Percentiles rank a stretch among this genome's conserved stretches.
phyloP scores from a whole-genome alignment of 2,113 vertebrate genomes.

The Bathybates hornii region DNA sequence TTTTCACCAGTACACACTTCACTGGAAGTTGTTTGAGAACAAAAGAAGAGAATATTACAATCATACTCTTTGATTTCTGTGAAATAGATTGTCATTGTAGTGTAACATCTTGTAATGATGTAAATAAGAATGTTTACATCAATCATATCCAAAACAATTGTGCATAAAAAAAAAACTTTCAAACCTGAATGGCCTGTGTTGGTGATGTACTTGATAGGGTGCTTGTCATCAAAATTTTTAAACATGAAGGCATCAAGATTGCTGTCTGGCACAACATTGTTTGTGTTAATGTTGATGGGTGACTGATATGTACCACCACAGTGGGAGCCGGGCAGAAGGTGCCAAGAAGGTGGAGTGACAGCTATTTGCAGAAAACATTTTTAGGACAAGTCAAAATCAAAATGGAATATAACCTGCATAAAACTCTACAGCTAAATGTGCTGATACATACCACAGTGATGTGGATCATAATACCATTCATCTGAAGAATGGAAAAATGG shows the following conservation, averaged over 20 bases:
- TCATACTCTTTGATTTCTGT: background rate
- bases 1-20: slow-evolving; percentile 20
- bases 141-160: background rate
- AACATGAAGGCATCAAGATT: background rate
- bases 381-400: too few species aligned
- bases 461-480: slow-evolving; percentile 52
- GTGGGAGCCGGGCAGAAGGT: background rate
- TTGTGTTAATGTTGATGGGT: slow-evolving; percentile 45
- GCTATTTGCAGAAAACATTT: background rate
- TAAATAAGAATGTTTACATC: background rate
- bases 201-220: slow-evolving; percentile 17
- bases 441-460: slow-evolving; percentile 42
- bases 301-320: slow-evolving; percentile 38
- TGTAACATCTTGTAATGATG: too few species aligned
- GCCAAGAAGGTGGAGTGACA: background rate
- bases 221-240: slow-evolving; percentile 33
- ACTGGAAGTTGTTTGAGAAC: slow-evolving; percentile 16
- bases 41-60: background rate
- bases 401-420: background rate
- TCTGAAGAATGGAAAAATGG: background rate
- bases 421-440: background rate
- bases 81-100: background rate
- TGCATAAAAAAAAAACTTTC: background rate
- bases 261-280: background rate
- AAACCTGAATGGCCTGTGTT: slow-evolving; percentile 64